Evolutionary conservation across 2,797 vertebrate genomes (phyloP), one percentile per base, ranked within the genome.

Genomic region (Oreortyx pictus): DNA sequence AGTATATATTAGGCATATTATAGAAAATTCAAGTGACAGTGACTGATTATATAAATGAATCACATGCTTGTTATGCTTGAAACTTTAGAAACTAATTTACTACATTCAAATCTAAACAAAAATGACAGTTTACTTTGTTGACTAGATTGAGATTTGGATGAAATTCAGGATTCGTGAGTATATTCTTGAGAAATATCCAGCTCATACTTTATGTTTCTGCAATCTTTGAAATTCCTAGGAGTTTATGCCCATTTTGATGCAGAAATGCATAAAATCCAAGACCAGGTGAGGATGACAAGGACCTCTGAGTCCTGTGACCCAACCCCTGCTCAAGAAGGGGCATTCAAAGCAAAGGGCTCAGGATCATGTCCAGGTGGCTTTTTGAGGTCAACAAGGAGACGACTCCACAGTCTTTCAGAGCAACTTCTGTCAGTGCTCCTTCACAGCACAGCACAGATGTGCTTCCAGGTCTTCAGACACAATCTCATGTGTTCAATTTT

Each of bases 121-220:
- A 37, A 19, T 59, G 9, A 0, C 4, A 50, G 5, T 43, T 4
- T 6, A 46, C 6, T 67, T 37, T 13, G 4, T 44, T 54, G 17
- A 49, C 31, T 79, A 49, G 59, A 47, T 11, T 77, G 10, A 5
- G 3, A 39, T 60, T 77, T 60, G 3, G 61, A 46, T 56, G 14
- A 77, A 54, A 77, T 62, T 59, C 35, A 46, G 6, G 2, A 6
- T 80, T 82, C 5, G 3, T 18, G 49, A n/a, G 2, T n/a, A 43
- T 43, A 24, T 29, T 76, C 11, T 73, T 70, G 15, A 56, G 23
- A 62, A 85, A 76, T n/a, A 8, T 35, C 14, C 24, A 59, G 31
- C 18, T 78, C 18, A 57, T 2, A 4, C 6, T 85, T 76, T 43
- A 57, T 27, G 7, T 27, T 33, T 39, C 16, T 67, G 9, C 29